phyloP scores from a whole-genome alignment of 2,888 invertebrate genomes.

The Phorcus lineatus region DNA sequence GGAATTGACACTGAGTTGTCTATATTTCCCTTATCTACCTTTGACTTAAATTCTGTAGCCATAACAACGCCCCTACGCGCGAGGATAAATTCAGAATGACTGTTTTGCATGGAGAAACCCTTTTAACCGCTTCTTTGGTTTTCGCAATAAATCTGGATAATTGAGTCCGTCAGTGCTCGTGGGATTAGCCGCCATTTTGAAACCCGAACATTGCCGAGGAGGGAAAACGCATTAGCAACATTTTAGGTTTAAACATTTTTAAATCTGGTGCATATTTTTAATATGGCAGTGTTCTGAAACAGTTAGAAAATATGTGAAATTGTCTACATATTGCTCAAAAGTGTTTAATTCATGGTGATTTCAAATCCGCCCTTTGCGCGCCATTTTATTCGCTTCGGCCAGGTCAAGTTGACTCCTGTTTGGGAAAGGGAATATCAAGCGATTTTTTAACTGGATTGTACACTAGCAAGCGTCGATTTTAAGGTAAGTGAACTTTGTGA shows the following conservation, averaged over 20 bases:
- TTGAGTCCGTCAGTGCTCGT: neutral
- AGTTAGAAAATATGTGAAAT: constrained; percentile 21
- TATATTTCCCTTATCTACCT: no score
- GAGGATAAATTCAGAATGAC: constrained; percentile 31
- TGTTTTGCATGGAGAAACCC: constrained; percentile 30
- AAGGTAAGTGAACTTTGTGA: neutral
- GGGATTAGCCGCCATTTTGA: constrained; percentile 40
- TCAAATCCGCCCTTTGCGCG: constrained; percentile 43
- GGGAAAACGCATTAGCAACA: neutral
- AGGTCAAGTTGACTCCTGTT: constrained; percentile 42
- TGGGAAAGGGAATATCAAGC: neutral
- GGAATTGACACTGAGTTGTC: no score
- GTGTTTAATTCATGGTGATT: constrained; percentile 23
- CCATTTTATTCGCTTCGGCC: constrained; percentile 35
- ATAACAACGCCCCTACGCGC: constrained; percentile 39
- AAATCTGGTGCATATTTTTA: neutral
- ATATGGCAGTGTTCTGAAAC: constrained; percentile 11
- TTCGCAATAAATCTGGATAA: neutral
- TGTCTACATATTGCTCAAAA: neutral
- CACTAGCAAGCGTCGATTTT: neutral
- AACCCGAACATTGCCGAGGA: constrained; percentile 40
- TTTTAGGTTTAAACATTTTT: neutral
- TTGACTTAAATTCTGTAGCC: constrained; percentile 24
- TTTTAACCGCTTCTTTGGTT: neutral
- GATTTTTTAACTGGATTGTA: constrained; percentile 11